Evolutionary conservation across 2,888 invertebrate species (phyloP).

Genomic region (Cataglyphis cursor): DNA sequence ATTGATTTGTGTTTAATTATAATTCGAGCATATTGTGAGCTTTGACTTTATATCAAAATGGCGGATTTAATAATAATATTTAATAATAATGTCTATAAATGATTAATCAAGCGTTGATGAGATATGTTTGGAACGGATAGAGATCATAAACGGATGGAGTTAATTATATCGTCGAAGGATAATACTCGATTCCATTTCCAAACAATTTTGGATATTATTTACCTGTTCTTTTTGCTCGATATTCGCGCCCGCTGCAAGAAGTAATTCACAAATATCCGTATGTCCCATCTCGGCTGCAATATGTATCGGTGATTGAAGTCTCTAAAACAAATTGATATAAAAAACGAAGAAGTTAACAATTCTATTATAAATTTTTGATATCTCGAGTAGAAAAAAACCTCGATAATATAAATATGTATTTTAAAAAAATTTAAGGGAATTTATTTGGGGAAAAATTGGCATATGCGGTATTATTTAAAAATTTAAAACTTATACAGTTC

Average conservation of each 20-base stretch:
- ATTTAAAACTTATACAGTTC: background rate
- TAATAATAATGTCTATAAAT: slow-evolving; percentile 7
- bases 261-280: slow-evolving; percentile 89
- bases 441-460: background rate
- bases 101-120: slow-evolving; percentile 17
- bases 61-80: too few species aligned
- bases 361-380: background rate
- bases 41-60: background rate
- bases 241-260: slow-evolving; percentile 90
- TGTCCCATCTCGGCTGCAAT: slow-evolving; percentile 92
- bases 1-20: slow-evolving; percentile 19
- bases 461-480: background rate
- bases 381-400: background rate
- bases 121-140: background rate
- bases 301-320: slow-evolving; percentile 93
- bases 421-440: background rate
- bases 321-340: slow-evolving; percentile 85
- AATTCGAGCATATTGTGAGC: background rate
- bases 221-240: slow-evolving; percentile 89
- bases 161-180: slow-evolving; percentile 37
- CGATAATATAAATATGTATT: background rate
- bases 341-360: slow-evolving; percentile 8
- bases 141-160: slow-evolving; percentile 31
- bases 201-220: slow-evolving; percentile 57
- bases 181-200: background rate